Conservation (phyloP, 2,888 invertebrate species). For the Drosophila nr. fundita region DNA sequence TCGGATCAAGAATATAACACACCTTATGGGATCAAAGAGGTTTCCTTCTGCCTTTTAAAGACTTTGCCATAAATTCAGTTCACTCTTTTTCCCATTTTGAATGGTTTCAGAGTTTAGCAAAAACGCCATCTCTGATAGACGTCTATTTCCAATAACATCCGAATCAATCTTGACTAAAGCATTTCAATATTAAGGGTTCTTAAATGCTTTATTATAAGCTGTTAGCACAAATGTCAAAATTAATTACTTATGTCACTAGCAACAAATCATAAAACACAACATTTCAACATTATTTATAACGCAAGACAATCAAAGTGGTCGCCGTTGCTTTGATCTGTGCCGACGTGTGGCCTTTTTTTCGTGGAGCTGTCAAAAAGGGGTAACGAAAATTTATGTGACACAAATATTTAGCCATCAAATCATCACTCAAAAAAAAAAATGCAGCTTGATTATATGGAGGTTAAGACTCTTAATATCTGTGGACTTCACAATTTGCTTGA, state of each 20-base stretch:
- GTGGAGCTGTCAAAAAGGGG: constrained; percentile 57
- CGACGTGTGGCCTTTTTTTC: constrained; percentile 66
- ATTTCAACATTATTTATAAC: constrained; percentile 71
- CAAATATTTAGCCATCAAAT: constrained; percentile 72
- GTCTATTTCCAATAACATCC: not conserved
- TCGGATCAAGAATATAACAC: not conserved
- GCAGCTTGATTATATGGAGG: constrained; percentile 50
- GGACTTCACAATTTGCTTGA: constrained; percentile 30
- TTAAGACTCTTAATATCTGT: constrained; percentile 58
- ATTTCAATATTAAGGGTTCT: constrained; percentile 1
- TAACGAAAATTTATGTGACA: constrained; percentile 72
- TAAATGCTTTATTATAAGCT: constrained; percentile 73
- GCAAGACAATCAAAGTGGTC: constrained; percentile 67
- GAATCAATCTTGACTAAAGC: not conserved
- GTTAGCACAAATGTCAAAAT: constrained; percentile 78
- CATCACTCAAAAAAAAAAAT: constrained; percentile 46
- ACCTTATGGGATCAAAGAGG: not conserved
- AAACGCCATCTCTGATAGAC: not conserved
- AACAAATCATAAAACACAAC: constrained; percentile 69
- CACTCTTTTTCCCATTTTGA: not conserved
- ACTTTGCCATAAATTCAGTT: not conserved
- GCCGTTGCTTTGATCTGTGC: constrained; percentile 66
- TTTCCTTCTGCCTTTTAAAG: fast-evolving
- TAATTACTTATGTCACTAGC: constrained; percentile 76
- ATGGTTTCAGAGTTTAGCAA: not conserved